Percentiles rank a stretch among this genome's conserved stretches.
Conservation (phyloP, 2,888 invertebrate species). For the Plebejus argus region DNA sequence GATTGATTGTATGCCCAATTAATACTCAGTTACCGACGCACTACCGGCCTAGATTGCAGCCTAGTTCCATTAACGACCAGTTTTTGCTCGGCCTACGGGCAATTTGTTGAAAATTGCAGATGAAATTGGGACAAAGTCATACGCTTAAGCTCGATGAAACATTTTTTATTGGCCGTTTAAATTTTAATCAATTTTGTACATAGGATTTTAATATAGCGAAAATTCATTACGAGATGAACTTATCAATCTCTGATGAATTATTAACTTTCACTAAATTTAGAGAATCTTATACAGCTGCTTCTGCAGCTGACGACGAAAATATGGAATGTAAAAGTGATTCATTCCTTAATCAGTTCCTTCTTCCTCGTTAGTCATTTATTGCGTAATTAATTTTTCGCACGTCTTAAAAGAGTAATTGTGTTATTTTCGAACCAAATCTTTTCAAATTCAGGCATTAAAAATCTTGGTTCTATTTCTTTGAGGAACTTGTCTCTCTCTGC, state of each 20-base stretch:
- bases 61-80: slow-evolving; percentile 29
- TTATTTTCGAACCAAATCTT: neutral
- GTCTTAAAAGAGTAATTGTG: neutral
- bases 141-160: slow-evolving; percentile 11
- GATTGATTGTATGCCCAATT: slow-evolving; percentile 47
- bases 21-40: slow-evolving; percentile 41
- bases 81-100: neutral
- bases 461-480: neutral
- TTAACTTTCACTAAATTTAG: neutral
- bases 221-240: neutral
- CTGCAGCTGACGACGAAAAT: neutral
- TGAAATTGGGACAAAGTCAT: slow-evolving; percentile 4
- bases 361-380: slow-evolving; percentile 19
- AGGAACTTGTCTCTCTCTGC: neutral
- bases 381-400: neutral
- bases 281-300: neutral
- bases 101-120: slow-evolving; percentile 23
- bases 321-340: neutral
- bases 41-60: slow-evolving; percentile 35
- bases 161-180: neutral
- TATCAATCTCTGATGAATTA: neutral
- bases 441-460: neutral
- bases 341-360: slow-evolving; percentile 7
- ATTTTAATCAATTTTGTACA: neutral
- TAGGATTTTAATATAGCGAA: neutral